A percentile compares a stretch with the other conserved stretches of the same genome.
phyloP scores from a whole-genome alignment of 2,888 invertebrate genomes.

The Malthinus seriepunctatus region DNA sequence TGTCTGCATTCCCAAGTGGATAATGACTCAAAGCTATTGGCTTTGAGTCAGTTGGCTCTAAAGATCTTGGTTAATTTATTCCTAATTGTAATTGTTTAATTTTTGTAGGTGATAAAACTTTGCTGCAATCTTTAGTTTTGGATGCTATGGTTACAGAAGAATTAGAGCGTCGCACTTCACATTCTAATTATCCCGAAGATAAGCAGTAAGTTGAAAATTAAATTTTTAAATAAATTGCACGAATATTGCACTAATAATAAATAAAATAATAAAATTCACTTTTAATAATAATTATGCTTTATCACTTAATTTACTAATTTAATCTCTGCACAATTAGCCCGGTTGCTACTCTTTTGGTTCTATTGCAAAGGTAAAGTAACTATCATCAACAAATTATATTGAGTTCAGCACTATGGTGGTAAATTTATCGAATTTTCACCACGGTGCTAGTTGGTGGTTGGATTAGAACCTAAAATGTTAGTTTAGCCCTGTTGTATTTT shows the following conservation, averaged over 20 bases:
- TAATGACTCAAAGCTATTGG: no score
- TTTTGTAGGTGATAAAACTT: slow-evolving; percentile 80
- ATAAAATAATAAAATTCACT: slow-evolving; percentile 12
- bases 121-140: slow-evolving; percentile 86
- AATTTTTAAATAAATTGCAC: slow-evolving; percentile 21
- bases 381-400: slow-evolving; percentile 29
- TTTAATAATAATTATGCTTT: slow-evolving; percentile 28
- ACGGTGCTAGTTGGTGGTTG: no score
- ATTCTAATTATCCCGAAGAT: slow-evolving; percentile 65
- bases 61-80: no score
- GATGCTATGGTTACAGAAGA: slow-evolving; percentile 90
- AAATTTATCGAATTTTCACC: no score
- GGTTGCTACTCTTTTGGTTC: slow-evolving; percentile 94
- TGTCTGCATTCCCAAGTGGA: no score
- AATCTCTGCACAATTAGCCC: slow-evolving; percentile 82
- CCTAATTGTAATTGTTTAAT: not conserved
- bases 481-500: no score
- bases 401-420: no score
- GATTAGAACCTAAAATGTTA: no score
- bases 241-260: slow-evolving; percentile 15
- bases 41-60: no score
- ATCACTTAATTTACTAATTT: slow-evolving; percentile 54
- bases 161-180: slow-evolving; percentile 67
- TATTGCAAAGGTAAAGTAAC: slow-evolving; percentile 87
- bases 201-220: slow-evolving; percentile 71